Evolutionary conservation across 2,888 invertebrate species (phyloP), one percentile per base, ranked within the genome.

Genomic region (Campopleginae sp.): DNA sequence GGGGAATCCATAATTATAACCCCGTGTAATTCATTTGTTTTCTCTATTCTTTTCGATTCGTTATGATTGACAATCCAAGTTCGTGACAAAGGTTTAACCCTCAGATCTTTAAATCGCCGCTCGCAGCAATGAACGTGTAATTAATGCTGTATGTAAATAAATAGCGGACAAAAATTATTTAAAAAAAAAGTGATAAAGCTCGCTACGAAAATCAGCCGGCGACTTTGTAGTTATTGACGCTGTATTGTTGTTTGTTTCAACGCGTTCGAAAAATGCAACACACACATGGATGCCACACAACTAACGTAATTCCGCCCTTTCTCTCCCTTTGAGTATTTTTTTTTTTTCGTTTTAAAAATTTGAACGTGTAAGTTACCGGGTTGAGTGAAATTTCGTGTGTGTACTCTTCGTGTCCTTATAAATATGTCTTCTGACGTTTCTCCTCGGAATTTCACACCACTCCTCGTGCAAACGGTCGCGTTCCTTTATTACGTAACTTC

Each of bases 1-100:
- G 95, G 95, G 86, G 95, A 95, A 94, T 95, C 95, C 95, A 95
- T 95, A 89, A 88, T 91, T 86, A 87, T 87, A 88, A 89, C 88
- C 80, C 86, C 86, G 76, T 65, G 70, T 66, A 10, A 42, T 70
- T 23, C 27, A 66, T 33, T 38, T 58, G 66, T n/a, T 80, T 61
- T 81, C 51, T 54, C 19, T 54, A 51, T 33, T 19, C 44, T 31
- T 76, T 54, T 58, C n/a, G 74, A 75, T 70, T 51, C 44, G 48
- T 66, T 58, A 27, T 38, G 19, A 38, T 38, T 17, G 48, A 54
- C 19, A 54, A 72, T 54, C 54, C 19, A 54, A 14, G 23, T 72
- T 72, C 7, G 46, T 72, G 27, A 54, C 33, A 31, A 27, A 61
- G 61, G 14, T 71, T 63, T 42, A 31, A n/a, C 44, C 61, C 38